Conservation (phyloP, 2,113 vertebrate species). For the Calyptommatus sinebrachiatus region DNA sequence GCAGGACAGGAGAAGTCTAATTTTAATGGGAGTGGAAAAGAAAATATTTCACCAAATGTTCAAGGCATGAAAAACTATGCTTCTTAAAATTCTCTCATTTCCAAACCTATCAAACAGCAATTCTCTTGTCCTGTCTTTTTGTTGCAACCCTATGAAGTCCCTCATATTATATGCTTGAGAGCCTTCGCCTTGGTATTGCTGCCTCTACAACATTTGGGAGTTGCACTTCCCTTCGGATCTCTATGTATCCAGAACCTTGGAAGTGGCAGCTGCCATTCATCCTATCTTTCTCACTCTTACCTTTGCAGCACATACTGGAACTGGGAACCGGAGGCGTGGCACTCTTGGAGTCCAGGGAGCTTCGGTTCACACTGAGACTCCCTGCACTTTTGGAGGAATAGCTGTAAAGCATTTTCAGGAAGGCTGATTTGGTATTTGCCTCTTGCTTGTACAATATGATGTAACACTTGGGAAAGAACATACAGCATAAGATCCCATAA, state of each 20-base stretch:
- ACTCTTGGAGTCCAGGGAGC: conserved; percentile 57
- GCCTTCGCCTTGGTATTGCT: conserved; percentile 65
- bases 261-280: conserved; percentile 53
- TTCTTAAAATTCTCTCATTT: too few relatives aligned
- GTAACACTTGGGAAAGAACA: conserved; percentile 88
- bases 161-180: conserved; percentile 72
- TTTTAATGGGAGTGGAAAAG: too few relatives aligned
- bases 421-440: conserved; percentile 83
- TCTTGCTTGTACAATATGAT: conserved; percentile 83
- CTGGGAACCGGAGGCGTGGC: conserved; percentile 3
- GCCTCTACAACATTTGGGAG: neutral
- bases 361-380: conserved; percentile 62
- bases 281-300: conserved; percentile 33
- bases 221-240: conserved; percentile 32
- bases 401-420: conserved; percentile 79
- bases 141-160: too few relatives aligned
- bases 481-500: conserved; percentile 84
- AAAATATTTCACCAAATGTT: too few relatives aligned
- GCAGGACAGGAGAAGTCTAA: too few relatives aligned
- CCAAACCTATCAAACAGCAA: too few relatives aligned
- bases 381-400: conserved; percentile 75
- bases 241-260: conserved; percentile 32
- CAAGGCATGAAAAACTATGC: too few relatives aligned
- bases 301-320: neutral
- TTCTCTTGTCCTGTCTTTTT: neutral